Evolutionary conservation across 2,888 invertebrate species (phyloP).

Genomic region (Nomada ruficornis): DNA sequence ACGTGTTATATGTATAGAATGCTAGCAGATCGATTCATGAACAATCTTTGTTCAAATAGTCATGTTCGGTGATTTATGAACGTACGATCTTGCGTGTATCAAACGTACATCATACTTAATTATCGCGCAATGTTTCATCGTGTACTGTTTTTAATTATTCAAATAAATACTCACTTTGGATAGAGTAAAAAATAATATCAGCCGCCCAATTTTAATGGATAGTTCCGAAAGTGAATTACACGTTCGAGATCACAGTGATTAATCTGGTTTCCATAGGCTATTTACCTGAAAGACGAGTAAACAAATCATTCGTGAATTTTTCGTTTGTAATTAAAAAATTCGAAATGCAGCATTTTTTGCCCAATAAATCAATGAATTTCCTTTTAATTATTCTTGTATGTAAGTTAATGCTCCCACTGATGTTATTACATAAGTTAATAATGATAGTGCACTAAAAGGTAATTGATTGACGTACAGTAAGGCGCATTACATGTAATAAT

Average conservation of each 20-base stretch:
- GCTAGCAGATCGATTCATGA: slow-evolving; percentile 11
- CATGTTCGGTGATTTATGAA: slow-evolving; percentile 14
- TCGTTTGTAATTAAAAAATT: background rate
- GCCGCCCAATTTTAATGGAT: slow-evolving; percentile 18
- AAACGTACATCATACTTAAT: background rate
- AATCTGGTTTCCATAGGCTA: slow-evolving; percentile 13
- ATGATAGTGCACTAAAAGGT: slow-evolving; percentile 64
- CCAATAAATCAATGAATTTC: slow-evolving; percentile 19
- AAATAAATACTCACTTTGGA: slow-evolving; percentile 49
- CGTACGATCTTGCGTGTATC: background rate
- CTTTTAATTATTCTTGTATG: slow-evolving; percentile 54
- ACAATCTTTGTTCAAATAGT: slow-evolving; percentile 19
- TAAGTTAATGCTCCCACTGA: slow-evolving; percentile 71
- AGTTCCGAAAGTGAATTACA: slow-evolving; percentile 4
- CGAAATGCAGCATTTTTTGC: background rate
- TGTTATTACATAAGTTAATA: slow-evolving; percentile 65
- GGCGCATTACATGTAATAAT: slow-evolving; percentile 77
- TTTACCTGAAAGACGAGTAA: slow-evolving; percentile 24
- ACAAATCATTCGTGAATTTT: background rate
- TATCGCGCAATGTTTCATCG: slow-evolving; percentile 36
- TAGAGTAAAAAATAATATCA: slow-evolving; percentile 21
- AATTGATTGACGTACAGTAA: slow-evolving; percentile 55
- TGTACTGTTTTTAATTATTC: slow-evolving; percentile 40
- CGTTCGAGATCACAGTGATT: background rate
- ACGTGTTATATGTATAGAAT: slow-evolving; percentile 35